Evolutionary conservation across 2,113 vertebrate species (phyloP), one percentile per base, ranked within the genome.

Genomic region (Macaca nemestrina): DNA sequence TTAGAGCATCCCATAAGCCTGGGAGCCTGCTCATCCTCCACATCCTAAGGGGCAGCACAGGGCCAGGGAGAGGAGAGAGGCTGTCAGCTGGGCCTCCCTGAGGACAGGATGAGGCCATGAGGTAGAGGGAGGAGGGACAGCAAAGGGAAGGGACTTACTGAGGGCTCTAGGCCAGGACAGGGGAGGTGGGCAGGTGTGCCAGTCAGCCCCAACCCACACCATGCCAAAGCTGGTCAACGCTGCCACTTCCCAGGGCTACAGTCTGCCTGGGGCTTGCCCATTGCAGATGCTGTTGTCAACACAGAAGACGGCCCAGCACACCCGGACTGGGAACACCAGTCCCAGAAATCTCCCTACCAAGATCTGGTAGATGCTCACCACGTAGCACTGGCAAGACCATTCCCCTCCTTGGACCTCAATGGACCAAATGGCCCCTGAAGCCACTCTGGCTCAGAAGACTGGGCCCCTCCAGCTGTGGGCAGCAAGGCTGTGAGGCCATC

Each of bases 181-280:
- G 55, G 64, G 68, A 57, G 64, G 52, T 3, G 1, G 22, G 73
- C 25, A 8, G 14, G 5, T 9, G 0, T 0, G 1, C 88, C 59
- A 17, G 57, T 50, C 17, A 20, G 14, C 59, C 6, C 2, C 38
- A 22, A 22, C 48, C 75, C 73, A 48, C 22, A 12, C 2, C 1
- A 1, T 27, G 52, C 76, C 18, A 4, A 30, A 64, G 38, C 17
- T 22, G 18, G 45, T 72, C 22, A 40, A 57, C 3, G 0, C 18
- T 4, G 2, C 9, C 48, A 14, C 55, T 27, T 52, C 11, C 18
- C 0, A 4, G 78, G 45, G 48, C 35, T 22, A 9, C 16, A 3
- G 2, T 4, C 89, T 4, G 18, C 78, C 83, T 18, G 11, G 72
- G 14, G 16, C 52, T 11, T 64, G n/a, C 30, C 43, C 25, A 13